Evolutionary conservation across 1,140 invertebrate genomes (phyloP), one percentile per base, ranked within the genome.

Genomic region (Bactericera cockerelli): DNA sequence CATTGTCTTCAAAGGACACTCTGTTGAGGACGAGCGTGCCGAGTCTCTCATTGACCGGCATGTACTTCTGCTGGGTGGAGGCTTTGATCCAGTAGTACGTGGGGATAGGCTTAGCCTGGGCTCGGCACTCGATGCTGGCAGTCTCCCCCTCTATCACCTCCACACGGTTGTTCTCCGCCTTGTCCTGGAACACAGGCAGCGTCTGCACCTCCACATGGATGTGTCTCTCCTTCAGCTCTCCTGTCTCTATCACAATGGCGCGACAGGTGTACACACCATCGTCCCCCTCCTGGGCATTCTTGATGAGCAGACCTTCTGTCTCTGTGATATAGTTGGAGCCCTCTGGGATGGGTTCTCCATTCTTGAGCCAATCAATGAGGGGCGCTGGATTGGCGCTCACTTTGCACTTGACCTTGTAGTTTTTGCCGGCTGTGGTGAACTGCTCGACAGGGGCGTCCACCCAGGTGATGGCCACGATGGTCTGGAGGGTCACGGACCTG

Each of bases 211-310:
- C 86, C 3, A 91, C 79, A 64, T 79, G 79, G 60, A 93, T 93
- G 60, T 78, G 74, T 61, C 80, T 77, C 61, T 83, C 81, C 39
- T 81, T 70, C 2, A 89, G 72, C 68, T 88, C 82, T 28, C 90
- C 91, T 16, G 88, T 89, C 13, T 77, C 75, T 11, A 80, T 74
- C 0, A 93, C 89, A 13, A 84, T 80, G 1, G 89, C 90, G 22
- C 86, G 77, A 67, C 90, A 92, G 1, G 80, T 86, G 69, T 92
- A 94, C 14, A 81, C 74, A 0, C 88, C 90, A 68, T 93, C 87
- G 68, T 93, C 89, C 16, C 79, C 77, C 68, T 87, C 82, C 53
- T 79, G 76, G 0, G 91, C 83, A 65, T 86, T 81, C 62, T 81
- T 82, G 58, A 93, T 88, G 21, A 82, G 70, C 11, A 94, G 72